These are phyloP conservation scores for Pelusios castaneus DNA, from an alignment of 2,113 vertebrate genomes.

Conservation along the genomic window DNA sequence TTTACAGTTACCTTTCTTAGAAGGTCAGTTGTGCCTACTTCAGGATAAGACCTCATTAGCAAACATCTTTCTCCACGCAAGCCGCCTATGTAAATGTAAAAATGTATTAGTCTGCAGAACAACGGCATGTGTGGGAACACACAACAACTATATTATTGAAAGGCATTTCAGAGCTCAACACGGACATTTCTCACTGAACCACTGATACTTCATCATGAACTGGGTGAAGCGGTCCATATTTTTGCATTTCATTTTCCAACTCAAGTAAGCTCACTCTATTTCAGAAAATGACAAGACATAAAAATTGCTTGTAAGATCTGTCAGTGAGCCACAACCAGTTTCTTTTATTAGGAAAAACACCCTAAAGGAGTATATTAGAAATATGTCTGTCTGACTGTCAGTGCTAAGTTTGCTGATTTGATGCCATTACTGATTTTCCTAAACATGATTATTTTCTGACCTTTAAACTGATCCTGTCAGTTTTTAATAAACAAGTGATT, in stretches of 20 bases:
- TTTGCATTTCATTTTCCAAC: not conserved
- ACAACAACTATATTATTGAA: slow-evolving; percentile 48
- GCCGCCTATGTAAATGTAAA: slow-evolving; percentile 27
- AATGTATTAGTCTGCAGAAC: slow-evolving; percentile 53
- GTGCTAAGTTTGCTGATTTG: slow-evolving; percentile 20
- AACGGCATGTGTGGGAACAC: slow-evolving; percentile 59
- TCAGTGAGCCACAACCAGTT: not conserved
- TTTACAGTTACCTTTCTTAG: not conserved
- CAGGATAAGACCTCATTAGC: not conserved
- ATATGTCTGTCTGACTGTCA: slow-evolving; percentile 16
- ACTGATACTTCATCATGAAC: not conserved
- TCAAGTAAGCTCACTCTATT: slow-evolving; percentile 21
- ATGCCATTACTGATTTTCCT: slow-evolving; percentile 34
- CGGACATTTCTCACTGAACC: slow-evolving; percentile 38
- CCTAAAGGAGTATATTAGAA: slow-evolving; percentile 15
- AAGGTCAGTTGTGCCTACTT: not conserved
- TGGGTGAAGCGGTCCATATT: not conserved
- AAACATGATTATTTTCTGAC: not conserved
- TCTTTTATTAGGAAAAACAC: not conserved
- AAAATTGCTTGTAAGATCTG: not conserved
- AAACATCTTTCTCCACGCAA: slow-evolving; percentile 27
- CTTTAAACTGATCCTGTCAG: slow-evolving; percentile 29
- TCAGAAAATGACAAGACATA: slow-evolving; percentile 32
- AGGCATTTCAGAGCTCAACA: slow-evolving; percentile 16
- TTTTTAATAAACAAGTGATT: slow-evolving; percentile 59